Base-by-base conservation (phyloP, 30 jellyfish, hydroid and myxozoan species). In the Pelagia noctiluca region DNA sequence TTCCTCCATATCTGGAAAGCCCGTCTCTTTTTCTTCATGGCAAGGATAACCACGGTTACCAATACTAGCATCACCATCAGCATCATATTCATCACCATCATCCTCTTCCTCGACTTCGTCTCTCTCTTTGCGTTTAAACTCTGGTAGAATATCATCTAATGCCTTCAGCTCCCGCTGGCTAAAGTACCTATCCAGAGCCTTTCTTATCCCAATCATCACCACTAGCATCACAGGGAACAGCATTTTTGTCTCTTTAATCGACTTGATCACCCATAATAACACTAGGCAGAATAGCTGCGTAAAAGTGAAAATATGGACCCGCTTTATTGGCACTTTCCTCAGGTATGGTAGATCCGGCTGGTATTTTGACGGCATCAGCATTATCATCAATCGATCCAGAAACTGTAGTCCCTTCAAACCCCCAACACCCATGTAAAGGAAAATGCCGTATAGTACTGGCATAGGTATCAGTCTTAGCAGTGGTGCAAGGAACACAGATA, bases 341-440 rank as follows among this genome's bases (percentile, higher is more conserved):
- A 93, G 66, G 80, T 71, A 93, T 16, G 86, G 75, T 49, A 80
- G 68, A 78, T 93, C 98, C 1, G 98, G 98, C 46, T 91, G 98
- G 38, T 87, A 83, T 71, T 87, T 75, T 28, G 85, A 33, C 31
- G 88, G n/a, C n/a, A n/a, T n/a, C n/a, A n/a, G 74, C 83, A 93
- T 47, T 60, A 93, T 50, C 54, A 47, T 32, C 31, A 93, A 49
- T 24, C 98, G 95, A 26, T 93, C 95, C 35, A 78, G 88, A 50
- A 93, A 86, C 90, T 93, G 96, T 82, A 73, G 30, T 0, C 93
- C 93, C 3, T 70, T 83, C 69, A 83, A 71, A 54, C 93, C 75
- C 2, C 87, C 38, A 0, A 82, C 93, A 28, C 93, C 93, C 93
- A 83, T 83, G 73, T 83, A 83, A 62, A 83, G 71, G 36, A 83